Evolutionary conservation across 2,888 invertebrate species (phyloP).

Genomic region (Hanleya hanleyi): DNA sequence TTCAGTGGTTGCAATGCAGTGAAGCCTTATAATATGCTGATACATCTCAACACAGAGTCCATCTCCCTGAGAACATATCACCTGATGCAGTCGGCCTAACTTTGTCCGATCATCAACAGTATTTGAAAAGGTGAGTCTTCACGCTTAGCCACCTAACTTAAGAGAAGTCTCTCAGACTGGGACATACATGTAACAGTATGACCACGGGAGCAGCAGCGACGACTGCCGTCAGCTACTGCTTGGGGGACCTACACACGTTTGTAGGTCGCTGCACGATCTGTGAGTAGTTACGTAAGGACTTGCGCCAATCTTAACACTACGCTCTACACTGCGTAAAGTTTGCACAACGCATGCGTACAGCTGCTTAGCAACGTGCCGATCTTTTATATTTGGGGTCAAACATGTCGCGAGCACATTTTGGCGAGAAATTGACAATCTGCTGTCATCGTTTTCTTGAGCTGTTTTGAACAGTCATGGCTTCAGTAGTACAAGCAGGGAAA

Average conservation of each 20-base stretch:
- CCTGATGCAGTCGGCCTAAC: slow-evolving; percentile 1
- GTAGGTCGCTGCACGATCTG: no score
- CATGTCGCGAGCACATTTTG: no score
- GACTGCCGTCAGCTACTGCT: background rate
- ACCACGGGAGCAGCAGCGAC: background rate
- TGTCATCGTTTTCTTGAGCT: no score
- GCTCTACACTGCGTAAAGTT: no score
- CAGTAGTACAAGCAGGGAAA: no score
- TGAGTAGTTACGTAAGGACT: no score
- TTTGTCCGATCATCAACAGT: slow-evolving; percentile 3
- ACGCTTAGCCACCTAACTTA: background rate
- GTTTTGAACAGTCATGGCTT: no score
- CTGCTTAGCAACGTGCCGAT: no score
- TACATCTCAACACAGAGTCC: background rate
- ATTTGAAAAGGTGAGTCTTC: slow-evolving; percentile 6
- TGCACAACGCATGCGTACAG: no score
- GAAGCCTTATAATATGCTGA: background rate
- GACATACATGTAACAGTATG: background rate
- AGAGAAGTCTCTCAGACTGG: background rate
- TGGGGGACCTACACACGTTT: background rate
- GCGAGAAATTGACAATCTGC: no score
- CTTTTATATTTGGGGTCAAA: no score
- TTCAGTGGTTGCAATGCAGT: slow-evolving; percentile 10
- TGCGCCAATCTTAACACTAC: no score
- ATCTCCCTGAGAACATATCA: slow-evolving; percentile 1